A percentile compares a stretch with the other conserved stretches of the same genome.
phyloP scores from a whole-genome alignment of 2,113 vertebrate genomes.

The Excalfactoria chinensis region DNA sequence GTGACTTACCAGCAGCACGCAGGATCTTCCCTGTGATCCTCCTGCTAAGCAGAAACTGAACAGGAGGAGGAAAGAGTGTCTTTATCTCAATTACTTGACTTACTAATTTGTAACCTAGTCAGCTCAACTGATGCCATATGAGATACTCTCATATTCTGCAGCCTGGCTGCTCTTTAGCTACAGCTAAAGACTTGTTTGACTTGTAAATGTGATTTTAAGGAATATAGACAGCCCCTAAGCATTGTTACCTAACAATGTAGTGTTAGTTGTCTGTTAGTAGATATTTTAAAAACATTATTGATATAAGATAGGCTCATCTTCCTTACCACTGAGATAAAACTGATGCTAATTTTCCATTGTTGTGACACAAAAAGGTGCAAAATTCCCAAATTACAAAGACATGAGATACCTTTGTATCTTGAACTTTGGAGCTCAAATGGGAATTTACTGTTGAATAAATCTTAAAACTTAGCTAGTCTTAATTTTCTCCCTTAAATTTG shows the following conservation, averaged over 20 bases:
- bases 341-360: background rate
- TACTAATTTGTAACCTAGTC: slow-evolving; percentile 9
- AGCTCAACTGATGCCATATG: background rate
- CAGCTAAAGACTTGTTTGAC: background rate
- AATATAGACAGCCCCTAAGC: background rate
- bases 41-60: background rate
- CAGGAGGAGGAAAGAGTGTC: background rate
- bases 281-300: background rate
- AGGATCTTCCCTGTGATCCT: background rate
- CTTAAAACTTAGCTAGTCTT: background rate
- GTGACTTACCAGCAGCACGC: background rate
- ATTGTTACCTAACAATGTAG: background rate
- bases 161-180: background rate
- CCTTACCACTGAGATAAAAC: background rate
- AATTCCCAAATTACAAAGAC: too few species aligned
- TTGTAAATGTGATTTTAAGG: background rate
- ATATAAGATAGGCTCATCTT: background rate
- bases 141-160: background rate
- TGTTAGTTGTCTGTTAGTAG: background rate
- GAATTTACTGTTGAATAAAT: background rate
- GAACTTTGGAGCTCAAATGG: background rate
- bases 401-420: background rate
- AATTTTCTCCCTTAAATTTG: background rate
- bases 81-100: slow-evolving; percentile 3
- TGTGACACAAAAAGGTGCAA: background rate